A percentile compares a stretch with the other conserved stretches of the same genome.
phyloP scores from a whole-genome alignment of 1,140 invertebrate species.

The Frieseomelitta varia region DNA sequence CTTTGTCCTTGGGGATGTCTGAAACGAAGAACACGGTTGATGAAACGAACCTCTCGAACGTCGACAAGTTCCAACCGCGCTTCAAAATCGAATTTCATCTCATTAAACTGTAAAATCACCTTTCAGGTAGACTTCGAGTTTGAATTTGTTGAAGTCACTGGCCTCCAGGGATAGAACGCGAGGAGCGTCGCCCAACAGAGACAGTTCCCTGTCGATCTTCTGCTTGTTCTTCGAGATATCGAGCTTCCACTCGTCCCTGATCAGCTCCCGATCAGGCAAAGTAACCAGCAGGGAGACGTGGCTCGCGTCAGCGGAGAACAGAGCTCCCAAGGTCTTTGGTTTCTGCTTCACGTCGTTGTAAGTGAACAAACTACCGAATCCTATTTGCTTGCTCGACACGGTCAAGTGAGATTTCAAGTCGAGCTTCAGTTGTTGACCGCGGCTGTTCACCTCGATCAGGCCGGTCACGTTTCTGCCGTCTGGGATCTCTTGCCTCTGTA shows the following conservation, averaged over 20 bases:
- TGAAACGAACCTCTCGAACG: background rate
- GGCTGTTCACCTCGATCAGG: slow-evolving; percentile 76
- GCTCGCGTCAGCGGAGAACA: slow-evolving; percentile 77
- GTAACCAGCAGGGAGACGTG: slow-evolving; percentile 80
- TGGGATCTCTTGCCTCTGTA: slow-evolving; percentile 63
- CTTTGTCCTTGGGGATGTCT: slow-evolving; percentile 82
- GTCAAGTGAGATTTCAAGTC: slow-evolving; percentile 74
- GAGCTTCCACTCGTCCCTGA: slow-evolving; percentile 80
- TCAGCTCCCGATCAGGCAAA: slow-evolving; percentile 82
- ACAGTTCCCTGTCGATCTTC: slow-evolving; percentile 81
- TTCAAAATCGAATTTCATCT: no score
- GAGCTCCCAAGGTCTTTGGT: slow-evolving; percentile 73
- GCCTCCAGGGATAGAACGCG: slow-evolving; percentile 79
- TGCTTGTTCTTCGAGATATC: slow-evolving; percentile 80
- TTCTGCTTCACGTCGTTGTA: slow-evolving; percentile 78
- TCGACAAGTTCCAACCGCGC: no score
- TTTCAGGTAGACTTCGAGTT: slow-evolving; percentile 81
- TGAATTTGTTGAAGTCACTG: slow-evolving; percentile 83
- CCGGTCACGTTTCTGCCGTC: slow-evolving; percentile 78
- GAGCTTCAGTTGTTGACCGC: slow-evolving; percentile 80
- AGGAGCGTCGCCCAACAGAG: slow-evolving; percentile 81
- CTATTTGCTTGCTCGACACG: slow-evolving; percentile 69
- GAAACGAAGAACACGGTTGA: background rate
- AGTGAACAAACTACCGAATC: slow-evolving; percentile 72
- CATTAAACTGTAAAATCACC: slow-evolving; percentile 74